Base-by-base conservation (phyloP, 2,113 vertebrate species). In the Zosterops pallidus region DNA sequence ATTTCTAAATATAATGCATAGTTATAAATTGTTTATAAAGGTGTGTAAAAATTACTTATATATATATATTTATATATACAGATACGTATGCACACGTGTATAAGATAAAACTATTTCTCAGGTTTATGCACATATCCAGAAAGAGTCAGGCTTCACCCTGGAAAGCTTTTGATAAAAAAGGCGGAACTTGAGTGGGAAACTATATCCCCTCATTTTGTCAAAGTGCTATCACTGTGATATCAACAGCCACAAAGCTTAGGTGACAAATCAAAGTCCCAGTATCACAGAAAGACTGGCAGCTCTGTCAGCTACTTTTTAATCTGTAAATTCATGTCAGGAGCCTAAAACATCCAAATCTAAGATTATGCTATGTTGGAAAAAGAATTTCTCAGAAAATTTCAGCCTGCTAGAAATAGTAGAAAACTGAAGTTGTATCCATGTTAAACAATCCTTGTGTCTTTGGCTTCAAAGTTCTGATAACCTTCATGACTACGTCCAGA, bases 51-150 rank as follows among this genome's bases (percentile, higher is more conserved):
- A 67, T 67, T 4, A 24, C 35, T 67, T 23, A 5, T 14, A 3
- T 29, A 3, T 31, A 3, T 25, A 2, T 31, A 3, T n/a, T 0
- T 41, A 9, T 47, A 25, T 29, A 55, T 8, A 35, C 7, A 33
- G 4, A 18, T n/a, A 60, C 6, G 0, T 56, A 52, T 14, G 20
- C 4, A 47, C 31, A 69, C 0, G 0, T 35, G 10, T 62, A 20
- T 67, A 60, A 75, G 74, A 70, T 47, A 69, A 78, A 65, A 19
- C 15, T 81, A 8, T 56, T 68, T 89, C 22, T 90, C 59, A 68
- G 18, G 18, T 55, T 47, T 70, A 47, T 22, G 4, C 12, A 78
- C 4, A 3, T 14, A 59, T 23, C 35, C 89, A n/a, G 47, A 67
- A 78, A 50, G 20, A 80, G 5, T 1, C 37, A 88, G 24, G 23